These are phyloP conservation scores for Neoaliturus tenellus DNA, from an alignment of 2,888 invertebrate species.

Conservation along the genomic window DNA sequence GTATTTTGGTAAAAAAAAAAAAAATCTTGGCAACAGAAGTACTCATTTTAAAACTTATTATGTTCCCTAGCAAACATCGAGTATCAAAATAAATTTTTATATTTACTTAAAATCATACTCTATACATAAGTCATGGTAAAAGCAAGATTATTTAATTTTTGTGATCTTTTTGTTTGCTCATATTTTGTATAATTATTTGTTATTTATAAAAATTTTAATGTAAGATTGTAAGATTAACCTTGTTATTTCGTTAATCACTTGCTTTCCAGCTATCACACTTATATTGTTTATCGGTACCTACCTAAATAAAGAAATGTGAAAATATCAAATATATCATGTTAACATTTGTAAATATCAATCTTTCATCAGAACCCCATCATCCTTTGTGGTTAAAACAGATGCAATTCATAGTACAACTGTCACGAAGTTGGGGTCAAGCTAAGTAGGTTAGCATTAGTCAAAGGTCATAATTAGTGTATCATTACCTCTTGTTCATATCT, in stretches of 20 bases:
- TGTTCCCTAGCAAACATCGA: neutral
- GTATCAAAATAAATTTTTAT: neutral
- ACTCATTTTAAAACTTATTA: neutral
- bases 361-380: neutral
- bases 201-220: slow-evolving; percentile 2
- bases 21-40: neutral
- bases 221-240: slow-evolving; percentile 5
- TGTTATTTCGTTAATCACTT: slow-evolving; percentile 45
- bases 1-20: neutral
- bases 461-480: too few relatives aligned
- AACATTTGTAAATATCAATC: slow-evolving; percentile 22
- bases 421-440: too few relatives aligned
- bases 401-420: too few relatives aligned
- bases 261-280: slow-evolving; percentile 31
- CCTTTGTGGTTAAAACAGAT: too few relatives aligned
- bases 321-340: slow-evolving; percentile 52
- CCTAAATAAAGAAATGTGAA: slow-evolving; percentile 41
- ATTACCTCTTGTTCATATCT: too few relatives aligned
- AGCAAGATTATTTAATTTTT: neutral
- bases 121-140: neutral
- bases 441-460: too few relatives aligned
- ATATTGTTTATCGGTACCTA: slow-evolving; percentile 41
- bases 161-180: neutral
- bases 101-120: neutral
- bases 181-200: slow-evolving; percentile 10